Conservation (phyloP, 2,113 vertebrate species). For the Oncorhynchus tshawytscha region DNA sequence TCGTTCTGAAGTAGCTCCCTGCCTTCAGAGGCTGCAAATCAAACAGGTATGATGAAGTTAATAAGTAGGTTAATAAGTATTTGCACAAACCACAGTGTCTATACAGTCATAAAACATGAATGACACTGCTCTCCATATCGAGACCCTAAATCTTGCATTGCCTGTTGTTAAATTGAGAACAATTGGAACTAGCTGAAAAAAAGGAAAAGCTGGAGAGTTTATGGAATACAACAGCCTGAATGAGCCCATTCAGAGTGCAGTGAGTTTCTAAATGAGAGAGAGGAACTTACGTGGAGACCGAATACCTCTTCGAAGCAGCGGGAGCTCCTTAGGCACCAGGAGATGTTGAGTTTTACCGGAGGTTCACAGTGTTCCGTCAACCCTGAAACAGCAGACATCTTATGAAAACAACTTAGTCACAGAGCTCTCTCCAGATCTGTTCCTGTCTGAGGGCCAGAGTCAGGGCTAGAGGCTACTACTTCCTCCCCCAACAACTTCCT, state of each 20-base stretch:
- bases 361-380: constrained; percentile 11
- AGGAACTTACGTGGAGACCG: constrained; percentile 54
- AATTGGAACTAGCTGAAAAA: neutral
- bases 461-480: no score
- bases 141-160: neutral
- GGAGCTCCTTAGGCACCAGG: constrained; percentile 76
- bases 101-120: neutral
- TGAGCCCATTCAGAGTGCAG: no score
- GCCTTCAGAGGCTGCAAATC: accelerated
- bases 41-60: neutral
- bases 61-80: neutral
- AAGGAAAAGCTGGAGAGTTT: neutral
- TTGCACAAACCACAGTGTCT: neutral
- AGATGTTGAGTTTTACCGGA: constrained; percentile 43
- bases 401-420: neutral
- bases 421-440: neutral
- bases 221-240: neutral
- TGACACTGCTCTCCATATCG: neutral
- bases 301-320: constrained; percentile 71
- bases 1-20: neutral
- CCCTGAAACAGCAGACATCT: constrained; percentile 12
- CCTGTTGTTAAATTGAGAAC: neutral
- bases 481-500: no score
- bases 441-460: no score
- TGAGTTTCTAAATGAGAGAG: no score